Evolutionary conservation across 2,113 vertebrate genomes (phyloP).

Genomic region (Pao palembangensis): DNA sequence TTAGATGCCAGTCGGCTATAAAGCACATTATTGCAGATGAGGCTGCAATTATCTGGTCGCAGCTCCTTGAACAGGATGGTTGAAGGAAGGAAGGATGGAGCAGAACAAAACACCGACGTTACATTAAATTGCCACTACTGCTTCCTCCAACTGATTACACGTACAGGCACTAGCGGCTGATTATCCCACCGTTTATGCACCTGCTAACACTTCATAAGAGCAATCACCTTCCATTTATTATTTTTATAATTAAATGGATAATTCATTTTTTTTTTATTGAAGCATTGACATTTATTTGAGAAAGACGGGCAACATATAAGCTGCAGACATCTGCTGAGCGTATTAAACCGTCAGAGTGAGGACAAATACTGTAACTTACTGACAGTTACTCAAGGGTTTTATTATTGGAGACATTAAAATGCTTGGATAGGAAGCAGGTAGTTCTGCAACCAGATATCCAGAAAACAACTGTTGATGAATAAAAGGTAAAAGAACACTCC

Average conservation of each 20-base stretch:
- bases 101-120: conserved; percentile 31
- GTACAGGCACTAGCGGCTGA: background rate
- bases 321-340: background rate
- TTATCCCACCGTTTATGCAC: conserved; percentile 1
- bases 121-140: conserved; percentile 11
- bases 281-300: background rate
- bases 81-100: conserved; percentile 21
- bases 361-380: conserved; percentile 4
- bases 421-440: background rate
- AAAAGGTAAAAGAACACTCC: conserved; percentile 35
- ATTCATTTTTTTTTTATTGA: background rate
- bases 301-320: background rate
- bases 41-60: conserved; percentile 47
- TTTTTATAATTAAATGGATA: background rate
- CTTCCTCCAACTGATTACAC: background rate
- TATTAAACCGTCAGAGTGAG: conserved; percentile 1
- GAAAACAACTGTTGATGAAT: conserved; percentile 33
- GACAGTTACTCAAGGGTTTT: background rate
- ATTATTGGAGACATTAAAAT: conserved; percentile 10
- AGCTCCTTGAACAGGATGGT: conserved; percentile 42
- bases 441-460: conserved; percentile 27
- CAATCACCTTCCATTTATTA: background rate
- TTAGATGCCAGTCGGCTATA: conserved; percentile 51
- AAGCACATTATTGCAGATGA: conserved; percentile 33
- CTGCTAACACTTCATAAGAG: background rate